Percentiles rank a stretch among this genome's conserved stretches.
Evolutionary conservation across 2,888 invertebrate species (phyloP).

Genomic region (Cyaniris semiargus): DNA sequence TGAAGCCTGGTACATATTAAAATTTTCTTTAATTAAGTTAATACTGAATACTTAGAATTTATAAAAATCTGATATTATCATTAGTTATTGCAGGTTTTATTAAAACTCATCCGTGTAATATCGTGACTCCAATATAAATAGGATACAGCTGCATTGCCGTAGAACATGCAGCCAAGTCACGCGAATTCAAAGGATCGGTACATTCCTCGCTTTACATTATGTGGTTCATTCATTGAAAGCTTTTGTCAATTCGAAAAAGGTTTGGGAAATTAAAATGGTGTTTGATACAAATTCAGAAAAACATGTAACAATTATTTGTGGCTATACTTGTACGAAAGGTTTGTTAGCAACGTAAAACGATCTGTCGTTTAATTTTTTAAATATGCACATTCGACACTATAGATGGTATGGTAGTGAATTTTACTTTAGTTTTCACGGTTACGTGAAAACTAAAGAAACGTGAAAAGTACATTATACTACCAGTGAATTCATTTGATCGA

Average conservation of each 20-base stretch:
- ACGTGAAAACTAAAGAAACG: no score
- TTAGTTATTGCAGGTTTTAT: neutral
- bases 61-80: neutral
- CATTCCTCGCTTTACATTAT: slow-evolving; percentile 1
- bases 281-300: neutral
- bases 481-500: no score
- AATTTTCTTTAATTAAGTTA: no score
- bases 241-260: neutral
- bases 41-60: neutral
- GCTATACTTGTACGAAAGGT: no score
- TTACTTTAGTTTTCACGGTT: no score
- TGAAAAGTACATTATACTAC: no score
- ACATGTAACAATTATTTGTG: neutral
- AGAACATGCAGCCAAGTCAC: slow-evolving; percentile 30
- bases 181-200: slow-evolving; percentile 1
- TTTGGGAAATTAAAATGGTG: neutral
- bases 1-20: no score
- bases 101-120: neutral
- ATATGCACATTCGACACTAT: no score
- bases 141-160: slow-evolving; percentile 25
- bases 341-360: no score
- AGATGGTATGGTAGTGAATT: no score
- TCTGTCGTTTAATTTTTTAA: no score
- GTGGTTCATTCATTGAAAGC: neutral
- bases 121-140: slow-evolving; percentile 23